Percentiles rank a stretch among this genome's conserved stretches.
Conservation (phyloP, 2,797 vertebrate genomes). For the Sebastes melanostomus region DNA sequence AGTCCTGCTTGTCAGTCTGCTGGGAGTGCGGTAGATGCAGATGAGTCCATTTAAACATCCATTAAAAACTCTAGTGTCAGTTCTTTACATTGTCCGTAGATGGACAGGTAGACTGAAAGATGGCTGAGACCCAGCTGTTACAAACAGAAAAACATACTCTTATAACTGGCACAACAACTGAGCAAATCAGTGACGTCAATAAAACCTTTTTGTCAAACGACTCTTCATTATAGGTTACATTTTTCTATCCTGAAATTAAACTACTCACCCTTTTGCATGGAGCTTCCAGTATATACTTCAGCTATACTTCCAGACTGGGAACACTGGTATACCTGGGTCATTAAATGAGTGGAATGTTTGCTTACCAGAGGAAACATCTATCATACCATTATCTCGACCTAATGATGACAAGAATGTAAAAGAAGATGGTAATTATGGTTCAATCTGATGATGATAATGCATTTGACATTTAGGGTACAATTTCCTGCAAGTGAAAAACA, state of each 20-base stretch:
- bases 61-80: not conserved
- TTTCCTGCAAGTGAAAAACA: constrained; percentile 15
- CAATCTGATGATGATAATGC: constrained; percentile 25
- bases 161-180: not conserved
- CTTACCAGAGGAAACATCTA: not conserved
- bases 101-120: not conserved
- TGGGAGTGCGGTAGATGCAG: not conserved
- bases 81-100: not conserved
- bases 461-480: constrained; percentile 35
- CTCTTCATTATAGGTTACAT: not conserved
- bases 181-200: not conserved
- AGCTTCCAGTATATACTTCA: not conserved
- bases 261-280: not conserved
- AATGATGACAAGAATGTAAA: constrained; percentile 10
- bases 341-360: not conserved
- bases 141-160: not conserved
- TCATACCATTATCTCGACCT: not conserved
- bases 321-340: not conserved
- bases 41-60: not conserved
- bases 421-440: constrained; percentile 18
- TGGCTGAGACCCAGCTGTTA: not conserved
- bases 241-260: not conserved
- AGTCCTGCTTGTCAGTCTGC: not conserved
- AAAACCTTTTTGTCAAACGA: not conserved
- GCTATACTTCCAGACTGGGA: not conserved